Conservation (phyloP, 2,888 invertebrate species). For the Taenaris catops region DNA sequence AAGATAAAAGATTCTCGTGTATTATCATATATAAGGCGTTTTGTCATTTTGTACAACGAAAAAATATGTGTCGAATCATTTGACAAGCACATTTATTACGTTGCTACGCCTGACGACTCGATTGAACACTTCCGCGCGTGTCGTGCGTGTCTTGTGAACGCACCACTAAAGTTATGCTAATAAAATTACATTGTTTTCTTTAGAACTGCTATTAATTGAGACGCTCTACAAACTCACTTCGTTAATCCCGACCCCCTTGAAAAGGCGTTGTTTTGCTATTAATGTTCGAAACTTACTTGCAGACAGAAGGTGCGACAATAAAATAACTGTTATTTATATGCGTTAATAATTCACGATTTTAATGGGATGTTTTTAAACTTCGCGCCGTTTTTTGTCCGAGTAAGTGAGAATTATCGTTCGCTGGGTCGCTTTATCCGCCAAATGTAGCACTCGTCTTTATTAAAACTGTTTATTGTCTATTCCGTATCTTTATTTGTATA, state of each 20-base stretch:
- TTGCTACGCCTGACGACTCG: too few species aligned
- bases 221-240: constrained; percentile 69
- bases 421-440: constrained; percentile 8
- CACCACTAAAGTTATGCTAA: constrained; percentile 55
- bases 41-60: too few species aligned
- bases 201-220: constrained; percentile 77
- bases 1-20: too few species aligned
- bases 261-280: constrained; percentile 57
- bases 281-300: constrained; percentile 65
- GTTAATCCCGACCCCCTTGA: constrained; percentile 66
- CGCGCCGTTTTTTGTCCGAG: constrained; percentile 17
- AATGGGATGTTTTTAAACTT: constrained; percentile 41
- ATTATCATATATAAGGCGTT: too few species aligned
- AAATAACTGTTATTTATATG: constrained; percentile 65
- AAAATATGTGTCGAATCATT: too few species aligned
- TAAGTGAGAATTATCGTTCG: constrained; percentile 21
- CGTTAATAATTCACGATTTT: constrained; percentile 62
- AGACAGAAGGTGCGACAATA: constrained; percentile 65
- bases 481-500: constrained; percentile 8
- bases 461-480: constrained; percentile 8
- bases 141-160: constrained; percentile 25
- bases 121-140: constrained; percentile 1
- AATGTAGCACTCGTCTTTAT: not conserved
- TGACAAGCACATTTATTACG: too few species aligned
- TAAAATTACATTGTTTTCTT: constrained; percentile 80